Evolutionary conservation across 2,113 vertebrate species (phyloP).

Genomic region (Hippoglossus stenolepis): DNA sequence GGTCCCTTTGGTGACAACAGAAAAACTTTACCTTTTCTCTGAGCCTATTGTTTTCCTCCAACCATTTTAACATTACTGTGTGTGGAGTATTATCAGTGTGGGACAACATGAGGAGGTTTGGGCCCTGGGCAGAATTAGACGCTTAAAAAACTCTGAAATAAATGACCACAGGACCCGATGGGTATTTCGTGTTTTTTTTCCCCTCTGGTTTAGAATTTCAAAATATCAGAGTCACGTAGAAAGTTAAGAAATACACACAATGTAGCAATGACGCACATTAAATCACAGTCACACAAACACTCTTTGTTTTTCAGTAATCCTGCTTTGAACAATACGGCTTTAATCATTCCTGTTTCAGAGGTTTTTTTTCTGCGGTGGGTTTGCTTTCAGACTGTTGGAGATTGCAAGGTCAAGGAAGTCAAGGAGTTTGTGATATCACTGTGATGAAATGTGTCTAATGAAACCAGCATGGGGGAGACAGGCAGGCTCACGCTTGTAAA

Average conservation of each 20-base stretch:
- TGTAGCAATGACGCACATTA: neutral
- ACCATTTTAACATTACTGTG: slow-evolving; percentile 27
- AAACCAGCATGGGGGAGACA: slow-evolving; percentile 21
- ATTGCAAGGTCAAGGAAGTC: slow-evolving; percentile 60
- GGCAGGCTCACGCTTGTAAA: neutral
- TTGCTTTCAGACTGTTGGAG: slow-evolving; percentile 50
- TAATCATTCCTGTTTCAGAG: slow-evolving; percentile 15
- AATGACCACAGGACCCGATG: slow-evolving; percentile 11
- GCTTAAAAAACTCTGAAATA: slow-evolving; percentile 33
- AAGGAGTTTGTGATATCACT: slow-evolving; percentile 64
- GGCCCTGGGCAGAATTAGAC: slow-evolving; percentile 34
- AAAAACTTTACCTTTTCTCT: slow-evolving; percentile 44
- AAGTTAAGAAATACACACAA: slow-evolving; percentile 8
- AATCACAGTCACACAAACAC: slow-evolving; percentile 19
- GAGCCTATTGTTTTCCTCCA: slow-evolving; percentile 58
- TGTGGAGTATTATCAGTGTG: slow-evolving; percentile 29
- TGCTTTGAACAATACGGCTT: slow-evolving; percentile 18
- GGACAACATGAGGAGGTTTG: slow-evolving; percentile 38
- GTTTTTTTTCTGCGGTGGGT: neutral
- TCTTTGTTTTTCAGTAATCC: slow-evolving; percentile 31
- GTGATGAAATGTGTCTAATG: slow-evolving; percentile 63
- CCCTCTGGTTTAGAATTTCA: neutral
- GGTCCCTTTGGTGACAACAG: slow-evolving; percentile 67
- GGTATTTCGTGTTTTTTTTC: slow-evolving; percentile 4
- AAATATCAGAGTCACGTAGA: slow-evolving; percentile 4